phyloP scores from a whole-genome alignment of 2,113 vertebrate species.

The Aptenodytes forsteri region DNA sequence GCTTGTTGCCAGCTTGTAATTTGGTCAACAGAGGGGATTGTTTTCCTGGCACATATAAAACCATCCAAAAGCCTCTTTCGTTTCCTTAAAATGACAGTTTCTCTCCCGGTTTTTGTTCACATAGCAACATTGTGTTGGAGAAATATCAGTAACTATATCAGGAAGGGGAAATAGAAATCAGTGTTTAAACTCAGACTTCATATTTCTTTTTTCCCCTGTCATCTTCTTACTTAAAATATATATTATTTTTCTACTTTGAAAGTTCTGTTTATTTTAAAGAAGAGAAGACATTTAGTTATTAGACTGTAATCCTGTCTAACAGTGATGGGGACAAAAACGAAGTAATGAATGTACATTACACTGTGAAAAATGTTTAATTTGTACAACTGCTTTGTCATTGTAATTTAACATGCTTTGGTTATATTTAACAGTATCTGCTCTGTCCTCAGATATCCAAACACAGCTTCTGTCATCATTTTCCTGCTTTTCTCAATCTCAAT shows the following conservation, averaged over 20 bases:
- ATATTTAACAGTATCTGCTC: background rate
- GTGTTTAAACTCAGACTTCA: background rate
- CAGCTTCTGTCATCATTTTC: background rate
- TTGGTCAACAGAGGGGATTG: background rate
- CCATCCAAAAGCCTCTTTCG: background rate
- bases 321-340: background rate
- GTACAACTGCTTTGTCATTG: background rate
- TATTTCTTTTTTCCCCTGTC: no score
- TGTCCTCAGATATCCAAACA: background rate
- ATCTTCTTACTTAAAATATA: background rate
- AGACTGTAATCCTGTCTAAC: background rate
- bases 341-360: background rate
- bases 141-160: background rate
- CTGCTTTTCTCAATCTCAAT: background rate
- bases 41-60: background rate
- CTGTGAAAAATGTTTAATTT: background rate
- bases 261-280: background rate
- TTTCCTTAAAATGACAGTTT: background rate
- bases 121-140: background rate
- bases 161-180: background rate
- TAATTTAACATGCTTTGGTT: background rate
- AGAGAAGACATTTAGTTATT: background rate
- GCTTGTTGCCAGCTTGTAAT: background rate
- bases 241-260: background rate
- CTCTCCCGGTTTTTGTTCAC: background rate